Evolutionary conservation across 1,140 invertebrate genomes (phyloP), one percentile per base, ranked within the genome.

Genomic region (Microplitis mediator): DNA sequence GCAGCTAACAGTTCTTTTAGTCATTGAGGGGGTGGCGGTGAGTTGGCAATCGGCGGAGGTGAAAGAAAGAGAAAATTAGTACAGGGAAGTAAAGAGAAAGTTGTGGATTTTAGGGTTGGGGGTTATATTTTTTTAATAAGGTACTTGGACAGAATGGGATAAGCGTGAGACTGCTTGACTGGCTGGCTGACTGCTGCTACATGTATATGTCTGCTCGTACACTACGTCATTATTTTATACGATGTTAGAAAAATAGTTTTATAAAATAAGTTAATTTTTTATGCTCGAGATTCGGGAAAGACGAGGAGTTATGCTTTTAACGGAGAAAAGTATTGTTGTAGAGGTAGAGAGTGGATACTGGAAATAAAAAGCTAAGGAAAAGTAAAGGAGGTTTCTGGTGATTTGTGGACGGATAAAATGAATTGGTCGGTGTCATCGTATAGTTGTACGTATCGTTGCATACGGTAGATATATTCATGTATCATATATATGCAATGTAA

Each of bases 401-500:
- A 45, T 45, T 45, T 45, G 39, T 45, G 39, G 39, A 51, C 14
- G 13, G 13, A 66, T 23, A 14, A 66, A 65, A 70, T 69, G 65
- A 52, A 63, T 58, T n/a, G 50, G 50, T 58, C 36, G 32, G 35
- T 72, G 45, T 72, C 56, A 65, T 65, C 56, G 51, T 68, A 71
- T 66, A 76, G 45, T 35, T 77, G 67, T 75, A 75, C 39, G 39
- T 45, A 45, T 11, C 39, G 39, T 45, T 45, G 39, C 39, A 72
- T 74, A 74, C 63, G 63, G 64, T 74, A 71, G 67, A 79, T 77
- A 79, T 78, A 80, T 79, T 78, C 73, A 78, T 74, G 73, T 76
- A 77, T 73, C 67, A 76, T 75, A 70, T 60, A n/a, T 50, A 64
- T 75, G 58, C 61, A 64, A 69, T 71, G 72, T 51, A 74, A 39